These are phyloP conservation scores for Siphonodentalium dalli DNA, from an alignment of 2,888 invertebrate species.

Conservation along the genomic window DNA sequence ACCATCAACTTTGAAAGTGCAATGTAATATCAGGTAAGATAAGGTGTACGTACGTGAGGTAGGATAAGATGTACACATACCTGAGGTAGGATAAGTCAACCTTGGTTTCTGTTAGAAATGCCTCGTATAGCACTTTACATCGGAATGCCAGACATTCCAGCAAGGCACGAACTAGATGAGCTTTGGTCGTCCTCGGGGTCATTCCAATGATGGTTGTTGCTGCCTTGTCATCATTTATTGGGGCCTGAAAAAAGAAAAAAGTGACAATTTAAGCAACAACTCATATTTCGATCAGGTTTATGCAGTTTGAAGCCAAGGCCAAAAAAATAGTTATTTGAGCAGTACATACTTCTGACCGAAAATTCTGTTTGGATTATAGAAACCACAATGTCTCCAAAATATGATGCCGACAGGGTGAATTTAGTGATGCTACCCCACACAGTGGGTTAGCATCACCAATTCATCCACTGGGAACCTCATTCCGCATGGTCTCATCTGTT, in stretches of 20 bases:
- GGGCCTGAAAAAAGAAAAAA: constrained; percentile 75
- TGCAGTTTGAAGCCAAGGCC: background rate
- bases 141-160: constrained; percentile 95
- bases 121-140: constrained; percentile 79
- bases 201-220: constrained; percentile 89
- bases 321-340: background rate
- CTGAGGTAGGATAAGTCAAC: constrained; percentile 62
- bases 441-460: too few relatives aligned
- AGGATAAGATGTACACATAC: too few relatives aligned
- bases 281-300: background rate
- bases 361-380: too few relatives aligned
- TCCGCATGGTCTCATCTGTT: too few relatives aligned
- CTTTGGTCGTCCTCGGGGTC: constrained; percentile 87
- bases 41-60: too few relatives aligned
- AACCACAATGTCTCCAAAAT: too few relatives aligned
- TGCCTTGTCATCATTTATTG: constrained; percentile 85
- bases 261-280: too few relatives aligned
- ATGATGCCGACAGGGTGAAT: too few relatives aligned
- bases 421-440: too few relatives aligned
- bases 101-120: constrained; percentile 76
- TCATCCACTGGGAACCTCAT: too few relatives aligned
- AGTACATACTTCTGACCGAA: background rate
- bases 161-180: constrained; percentile 91
- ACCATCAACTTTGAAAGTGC: too few relatives aligned
- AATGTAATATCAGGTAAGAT: too few relatives aligned